Evolutionary conservation across 2,113 vertebrate genomes (phyloP).

Genomic region (Tiliqua scincoides): DNA sequence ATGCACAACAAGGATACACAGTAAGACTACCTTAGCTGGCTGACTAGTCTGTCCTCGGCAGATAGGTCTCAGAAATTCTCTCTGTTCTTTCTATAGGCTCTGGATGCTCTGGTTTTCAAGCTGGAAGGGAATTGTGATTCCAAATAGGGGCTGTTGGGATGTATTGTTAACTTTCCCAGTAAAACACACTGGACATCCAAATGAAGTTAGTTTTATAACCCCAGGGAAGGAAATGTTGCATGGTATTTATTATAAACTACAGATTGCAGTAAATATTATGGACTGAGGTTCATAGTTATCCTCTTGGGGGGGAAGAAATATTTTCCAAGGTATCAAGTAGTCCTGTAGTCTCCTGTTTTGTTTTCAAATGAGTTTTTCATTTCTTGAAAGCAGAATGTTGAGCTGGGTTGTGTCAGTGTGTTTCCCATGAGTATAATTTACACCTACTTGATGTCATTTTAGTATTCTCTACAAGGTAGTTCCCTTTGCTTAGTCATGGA

Average conservation of each 20-base stretch:
- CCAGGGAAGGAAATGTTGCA: background rate
- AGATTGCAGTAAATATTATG: background rate
- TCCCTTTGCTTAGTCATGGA: constrained; percentile 28
- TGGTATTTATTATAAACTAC: background rate
- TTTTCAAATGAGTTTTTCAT: background rate
- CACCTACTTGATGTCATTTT: background rate
- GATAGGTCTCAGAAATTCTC: background rate
- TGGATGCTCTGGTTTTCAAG: background rate
- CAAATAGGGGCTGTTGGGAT: background rate
- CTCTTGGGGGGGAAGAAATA: background rate
- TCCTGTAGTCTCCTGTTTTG: background rate
- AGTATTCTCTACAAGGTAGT: constrained; percentile 27
- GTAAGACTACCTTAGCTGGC: background rate
- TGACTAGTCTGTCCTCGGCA: background rate
- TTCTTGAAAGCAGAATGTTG: background rate
- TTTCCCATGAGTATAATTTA: constrained; percentile 21
- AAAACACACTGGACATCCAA: background rate
- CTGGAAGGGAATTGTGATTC: background rate
- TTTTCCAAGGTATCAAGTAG: background rate
- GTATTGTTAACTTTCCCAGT: background rate
- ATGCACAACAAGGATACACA: background rate
- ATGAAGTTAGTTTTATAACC: background rate
- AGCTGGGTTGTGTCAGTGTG: background rate
- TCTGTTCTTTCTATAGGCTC: background rate
- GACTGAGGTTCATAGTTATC: background rate